Percentiles rank a stretch among this genome's conserved stretches.
These are phyloP conservation scores for Drosophila neoperkinsi DNA, from an alignment of 2,888 invertebrate species.

Conservation along the genomic window DNA sequence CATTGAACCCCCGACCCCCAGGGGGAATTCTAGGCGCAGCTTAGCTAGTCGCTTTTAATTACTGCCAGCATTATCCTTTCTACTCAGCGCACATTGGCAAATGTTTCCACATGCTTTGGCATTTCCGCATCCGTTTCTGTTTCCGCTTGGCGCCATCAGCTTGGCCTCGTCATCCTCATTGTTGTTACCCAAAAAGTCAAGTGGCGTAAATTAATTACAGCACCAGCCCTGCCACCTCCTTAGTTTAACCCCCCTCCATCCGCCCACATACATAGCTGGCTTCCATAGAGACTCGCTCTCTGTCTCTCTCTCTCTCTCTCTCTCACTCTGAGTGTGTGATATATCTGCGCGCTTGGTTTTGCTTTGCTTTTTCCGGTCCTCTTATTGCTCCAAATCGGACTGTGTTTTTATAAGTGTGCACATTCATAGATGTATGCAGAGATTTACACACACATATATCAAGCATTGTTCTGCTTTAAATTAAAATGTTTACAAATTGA, in stretches of 20 bases:
- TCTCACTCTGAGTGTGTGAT: slow-evolving; percentile 35
- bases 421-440: slow-evolving; percentile 17
- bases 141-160: slow-evolving; percentile 69
- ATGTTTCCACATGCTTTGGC: slow-evolving; percentile 80
- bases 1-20: slow-evolving; percentile 44
- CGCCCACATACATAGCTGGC: neutral
- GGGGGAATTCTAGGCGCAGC: slow-evolving; percentile 23
- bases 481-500: slow-evolving; percentile 55
- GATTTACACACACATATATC: neutral
- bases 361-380: slow-evolving; percentile 45
- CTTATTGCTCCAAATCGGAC: slow-evolving; percentile 72
- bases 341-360: slow-evolving; percentile 61
- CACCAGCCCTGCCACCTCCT: slow-evolving; percentile 30
- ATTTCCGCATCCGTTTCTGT: slow-evolving; percentile 65
- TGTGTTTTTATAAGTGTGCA: slow-evolving; percentile 27
- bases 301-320: slow-evolving; percentile 20
- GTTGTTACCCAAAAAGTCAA: slow-evolving; percentile 71
- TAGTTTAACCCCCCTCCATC: neutral
- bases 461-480: slow-evolving; percentile 46
- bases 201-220: slow-evolving; percentile 81
- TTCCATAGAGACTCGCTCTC: slow-evolving; percentile 24
- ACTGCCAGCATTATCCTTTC: slow-evolving; percentile 55
- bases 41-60: slow-evolving; percentile 68
- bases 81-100: slow-evolving; percentile 66
- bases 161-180: slow-evolving; percentile 47